phyloP scores from a whole-genome alignment of 30 jellyfish, hydroid and myxozoan species.

The Hydractinia echinata region DNA sequence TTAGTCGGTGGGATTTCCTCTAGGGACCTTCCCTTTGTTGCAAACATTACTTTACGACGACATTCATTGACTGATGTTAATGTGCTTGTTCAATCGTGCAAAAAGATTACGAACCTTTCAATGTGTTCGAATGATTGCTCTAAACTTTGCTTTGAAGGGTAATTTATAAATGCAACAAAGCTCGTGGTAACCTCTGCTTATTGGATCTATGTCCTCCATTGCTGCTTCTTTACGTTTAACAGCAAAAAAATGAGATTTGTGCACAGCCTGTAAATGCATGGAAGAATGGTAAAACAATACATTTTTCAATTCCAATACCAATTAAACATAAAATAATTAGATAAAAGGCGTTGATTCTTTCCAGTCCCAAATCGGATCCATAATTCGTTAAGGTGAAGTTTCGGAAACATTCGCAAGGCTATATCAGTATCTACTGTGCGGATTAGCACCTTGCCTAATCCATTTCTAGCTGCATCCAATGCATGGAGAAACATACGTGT shows the following conservation, averaged over 20 bases:
- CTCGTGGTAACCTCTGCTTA: not conserved
- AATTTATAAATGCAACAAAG: not conserved
- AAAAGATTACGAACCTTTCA: not conserved
- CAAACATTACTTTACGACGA: not conserved
- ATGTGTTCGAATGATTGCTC: not conserved
- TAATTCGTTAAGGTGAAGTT: not conserved
- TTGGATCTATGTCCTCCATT: not conserved
- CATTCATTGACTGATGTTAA: not conserved
- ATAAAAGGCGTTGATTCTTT: not conserved
- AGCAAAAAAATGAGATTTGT: not conserved
- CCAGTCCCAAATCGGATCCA: slow-evolving; percentile 9
- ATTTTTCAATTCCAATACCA: not conserved
- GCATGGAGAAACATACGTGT: slow-evolving; percentile 20
- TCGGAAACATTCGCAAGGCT: slow-evolving; percentile 1
- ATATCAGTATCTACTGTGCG: slow-evolving; percentile 21
- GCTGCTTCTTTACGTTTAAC: not conserved
- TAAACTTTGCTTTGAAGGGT: not conserved
- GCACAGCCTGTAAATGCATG: slow-evolving; percentile 3
- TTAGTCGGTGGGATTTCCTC: slow-evolving; percentile 6
- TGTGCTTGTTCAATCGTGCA: slow-evolving; percentile 7
- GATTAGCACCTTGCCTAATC: not conserved
- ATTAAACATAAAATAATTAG: too few relatives aligned
- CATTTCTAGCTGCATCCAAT: not conserved
- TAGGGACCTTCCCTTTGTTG: slow-evolving; percentile 1
- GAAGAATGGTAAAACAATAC: not conserved